Base-by-base conservation (phyloP, 2,113 vertebrate species). In the Otis tarda region DNA sequence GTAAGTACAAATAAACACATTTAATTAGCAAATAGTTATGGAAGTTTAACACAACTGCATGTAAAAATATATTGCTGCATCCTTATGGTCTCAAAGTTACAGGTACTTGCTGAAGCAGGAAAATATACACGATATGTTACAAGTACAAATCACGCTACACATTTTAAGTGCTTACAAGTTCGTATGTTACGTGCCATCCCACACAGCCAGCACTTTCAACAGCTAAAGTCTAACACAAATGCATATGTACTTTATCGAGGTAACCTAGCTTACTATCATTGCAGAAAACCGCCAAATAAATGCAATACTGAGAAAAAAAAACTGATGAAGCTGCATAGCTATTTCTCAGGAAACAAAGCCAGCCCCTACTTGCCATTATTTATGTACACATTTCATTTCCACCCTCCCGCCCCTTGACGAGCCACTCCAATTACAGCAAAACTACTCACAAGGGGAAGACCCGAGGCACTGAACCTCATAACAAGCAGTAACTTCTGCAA, bases 11-110 rank as follows among this genome's bases (percentile, higher is more conserved):
- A 65, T 74, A 86, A 69, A 47, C 67, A 91, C 61, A 61, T 95
- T 96, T 85, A 95, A 88, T 73, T 90, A 92, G 67, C 5, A 6
- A 91, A 61, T 71, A 94, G 83, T 49, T 91, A 79, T 1, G 79
- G 37, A 71, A 18, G 47, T 83, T 84, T 92, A 70, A 91, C 76
- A 91, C 11, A 88, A 53, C 43, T 82, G 47, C 41, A 43, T 37
- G 37, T 56, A 88, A 94, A 94, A 96, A 92, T 75, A 93, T 5
- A 74, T 17, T 21, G 27, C 59, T 81, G 28, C 21, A 61, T 35
- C 28, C 87, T 73, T 65, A 60, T 16, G 59, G 49, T 50, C 21
- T 35, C 55, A 35, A 59, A 63, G 56, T 65, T 73, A 88, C 1
- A 73, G 23, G 28, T 10, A 45, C 50, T 60, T 71, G 4, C 45